phyloP scores from a whole-genome alignment of 2,888 invertebrate genomes.

The Caenorhabditis angaria region DNA sequence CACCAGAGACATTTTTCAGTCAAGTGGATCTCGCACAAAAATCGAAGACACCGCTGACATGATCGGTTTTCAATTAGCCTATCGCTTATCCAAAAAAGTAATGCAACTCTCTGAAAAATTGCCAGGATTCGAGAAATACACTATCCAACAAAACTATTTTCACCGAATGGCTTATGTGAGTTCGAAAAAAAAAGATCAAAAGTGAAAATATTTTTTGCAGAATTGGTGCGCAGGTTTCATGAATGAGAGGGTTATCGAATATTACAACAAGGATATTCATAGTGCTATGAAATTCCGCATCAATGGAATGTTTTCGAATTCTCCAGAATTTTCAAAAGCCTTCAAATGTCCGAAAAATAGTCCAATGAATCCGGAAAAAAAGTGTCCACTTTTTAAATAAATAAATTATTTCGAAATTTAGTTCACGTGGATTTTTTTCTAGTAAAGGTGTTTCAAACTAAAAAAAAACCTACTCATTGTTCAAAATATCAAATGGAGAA shows the following conservation, averaged over 20 bases:
- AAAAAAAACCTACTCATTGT: too few relatives aligned
- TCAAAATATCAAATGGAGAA: too few relatives aligned
- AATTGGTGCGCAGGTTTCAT: neutral
- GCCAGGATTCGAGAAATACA: conserved; percentile 5
- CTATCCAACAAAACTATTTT: conserved; percentile 17
- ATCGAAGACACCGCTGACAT: conserved; percentile 10
- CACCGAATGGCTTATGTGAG: conserved; percentile 18
- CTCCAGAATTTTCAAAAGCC: conserved; percentile 21
- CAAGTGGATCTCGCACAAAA: conserved; percentile 14
- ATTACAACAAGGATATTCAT: neutral
- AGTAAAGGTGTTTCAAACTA: too few relatives aligned
- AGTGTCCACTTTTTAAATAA: conserved; percentile 15
- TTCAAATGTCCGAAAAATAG: conserved; percentile 6
- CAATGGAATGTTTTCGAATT: conserved; percentile 23
- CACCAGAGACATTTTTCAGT: too few relatives aligned
- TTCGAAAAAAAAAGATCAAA: too few relatives aligned
- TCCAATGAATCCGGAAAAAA: conserved; percentile 14
- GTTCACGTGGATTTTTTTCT: too few relatives aligned
- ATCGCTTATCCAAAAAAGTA: conserved; percentile 8
- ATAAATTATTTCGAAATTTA: too few relatives aligned
- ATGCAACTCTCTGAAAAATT: neutral
- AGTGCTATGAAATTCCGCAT: conserved; percentile 15
- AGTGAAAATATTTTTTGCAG: neutral
- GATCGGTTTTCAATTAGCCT: conserved; percentile 11
- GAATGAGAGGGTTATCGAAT: neutral